A percentile compares a stretch with the other conserved stretches of the same genome.
These are phyloP conservation scores for Pelobates cultripes DNA, from an alignment of 2,797 vertebrate species.

Conservation along the genomic window DNA sequence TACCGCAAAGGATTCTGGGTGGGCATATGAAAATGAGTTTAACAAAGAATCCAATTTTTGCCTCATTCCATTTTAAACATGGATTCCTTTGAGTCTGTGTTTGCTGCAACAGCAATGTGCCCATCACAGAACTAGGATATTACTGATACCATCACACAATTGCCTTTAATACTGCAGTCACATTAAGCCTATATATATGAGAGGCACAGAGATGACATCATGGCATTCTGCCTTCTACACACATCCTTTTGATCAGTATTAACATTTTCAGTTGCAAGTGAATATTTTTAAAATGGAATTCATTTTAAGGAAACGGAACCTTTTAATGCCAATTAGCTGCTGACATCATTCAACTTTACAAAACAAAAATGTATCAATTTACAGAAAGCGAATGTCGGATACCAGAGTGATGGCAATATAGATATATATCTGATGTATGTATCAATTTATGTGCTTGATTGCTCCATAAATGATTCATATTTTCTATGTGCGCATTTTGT, in stretches of 20 bases:
- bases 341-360: background rate
- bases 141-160: background rate
- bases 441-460: background rate
- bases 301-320: background rate
- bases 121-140: too few relatives aligned
- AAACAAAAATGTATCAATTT: background rate
- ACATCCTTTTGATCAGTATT: slow-evolving; percentile 8
- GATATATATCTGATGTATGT: slow-evolving; percentile 2
- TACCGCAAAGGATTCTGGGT: too few relatives aligned
- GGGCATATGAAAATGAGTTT: too few relatives aligned
- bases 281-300: slow-evolving; percentile 10
- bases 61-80: too few relatives aligned
- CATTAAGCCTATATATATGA: background rate
- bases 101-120: too few relatives aligned
- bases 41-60: too few relatives aligned
- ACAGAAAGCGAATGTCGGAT: background rate
- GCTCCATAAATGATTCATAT: slow-evolving; percentile 13
- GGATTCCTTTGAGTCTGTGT: too few relatives aligned
- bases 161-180: background rate
- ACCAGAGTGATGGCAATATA: background rate
- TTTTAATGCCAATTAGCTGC: background rate
- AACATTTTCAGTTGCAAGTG: background rate
- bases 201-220: background rate
- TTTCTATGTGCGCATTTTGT: slow-evolving; percentile 6
- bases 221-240: background rate